Base-by-base conservation (phyloP, 2,888 invertebrate species). In the Acleris laterana region DNA sequence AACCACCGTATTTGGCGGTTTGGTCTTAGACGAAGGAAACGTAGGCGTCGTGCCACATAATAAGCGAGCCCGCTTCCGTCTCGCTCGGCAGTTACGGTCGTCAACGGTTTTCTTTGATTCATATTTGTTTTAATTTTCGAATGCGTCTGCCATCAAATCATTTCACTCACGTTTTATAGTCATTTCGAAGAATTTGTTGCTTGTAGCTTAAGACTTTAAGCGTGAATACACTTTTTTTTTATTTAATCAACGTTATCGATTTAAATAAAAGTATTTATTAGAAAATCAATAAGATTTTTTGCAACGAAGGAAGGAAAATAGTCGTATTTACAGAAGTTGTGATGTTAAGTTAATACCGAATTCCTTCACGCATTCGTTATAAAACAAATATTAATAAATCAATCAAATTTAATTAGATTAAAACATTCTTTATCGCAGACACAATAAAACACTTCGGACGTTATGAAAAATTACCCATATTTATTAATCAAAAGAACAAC, bases 11-110 rank as follows among this genome's bases (percentile, higher is more conserved):
- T 66, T 62, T 19, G 66, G 65, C 50, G 51, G 61, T 57, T 61
- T 50, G 55, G 53, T 56, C 51, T 57, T 55, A 55, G 46, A 48
- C 19, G 38, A 19, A 56, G 66, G 66, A 66, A 65, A 60, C 17
- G 49, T 28, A 32, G 56, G 66, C 57, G 56, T n/a, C 28, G 61
- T 42, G 51, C 38, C 38, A 51, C 66, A 66, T 66, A 66, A 57
- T 66, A 66, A 66, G 66, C 51, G 62, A 50, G 11, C 32, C n/a
- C 32, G 57, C 66, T 57, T 66, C 62, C 65, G 55, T 60, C 32
- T 20, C 44, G 50, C 50, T n/a, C 25, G 51, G 42, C 19, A 53
- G 28, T 44, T 53, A 48, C 20, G 20, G 32, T 44, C 32, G 22
- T 32, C 44, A 44, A 50, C 17, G 19, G 46, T 38, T 62, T 53